These are phyloP conservation scores for Centropus unirufus DNA, from an alignment of 2,113 vertebrate genomes.

Conservation along the genomic window DNA sequence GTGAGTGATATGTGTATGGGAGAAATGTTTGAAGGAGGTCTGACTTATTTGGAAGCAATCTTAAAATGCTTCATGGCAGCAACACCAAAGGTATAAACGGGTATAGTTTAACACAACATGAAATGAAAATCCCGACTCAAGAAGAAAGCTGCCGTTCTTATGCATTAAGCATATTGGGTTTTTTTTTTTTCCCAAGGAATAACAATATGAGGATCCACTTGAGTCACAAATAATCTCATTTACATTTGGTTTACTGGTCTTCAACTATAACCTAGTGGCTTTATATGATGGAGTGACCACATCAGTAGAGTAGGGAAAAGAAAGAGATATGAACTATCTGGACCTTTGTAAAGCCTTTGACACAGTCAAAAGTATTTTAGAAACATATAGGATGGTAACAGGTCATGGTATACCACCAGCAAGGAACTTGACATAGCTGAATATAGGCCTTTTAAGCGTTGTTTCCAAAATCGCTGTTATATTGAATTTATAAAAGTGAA, in stretches of 20 bases:
- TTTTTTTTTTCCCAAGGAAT: not conserved
- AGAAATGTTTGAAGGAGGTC: not conserved
- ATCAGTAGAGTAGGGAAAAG: too few relatives aligned
- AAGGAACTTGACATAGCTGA: not conserved
- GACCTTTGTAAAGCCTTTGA: too few relatives aligned
- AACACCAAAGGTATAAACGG: not conserved
- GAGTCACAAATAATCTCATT: not conserved
- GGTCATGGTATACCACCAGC: not conserved
- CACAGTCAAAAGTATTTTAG: too few relatives aligned
- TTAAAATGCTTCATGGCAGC: not conserved
- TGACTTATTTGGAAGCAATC: not conserved
- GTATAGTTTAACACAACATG: not conserved
- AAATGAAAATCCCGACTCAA: not conserved
- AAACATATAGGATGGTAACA: not conserved
- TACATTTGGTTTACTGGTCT: not conserved
- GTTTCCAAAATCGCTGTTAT: not conserved
- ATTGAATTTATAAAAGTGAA: not conserved
- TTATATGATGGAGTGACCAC: too few relatives aligned
- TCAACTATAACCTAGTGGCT: not conserved
- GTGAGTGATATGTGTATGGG: not conserved
- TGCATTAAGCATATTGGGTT: not conserved
- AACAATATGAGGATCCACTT: not conserved
- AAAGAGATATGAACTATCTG: too few relatives aligned
- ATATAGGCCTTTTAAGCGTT: not conserved
- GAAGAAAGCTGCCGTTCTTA: not conserved